Evolutionary conservation across 37 sponge, comb jelly and placozoan genomes (phyloP).

Genomic region (Haliclona indistincta): DNA sequence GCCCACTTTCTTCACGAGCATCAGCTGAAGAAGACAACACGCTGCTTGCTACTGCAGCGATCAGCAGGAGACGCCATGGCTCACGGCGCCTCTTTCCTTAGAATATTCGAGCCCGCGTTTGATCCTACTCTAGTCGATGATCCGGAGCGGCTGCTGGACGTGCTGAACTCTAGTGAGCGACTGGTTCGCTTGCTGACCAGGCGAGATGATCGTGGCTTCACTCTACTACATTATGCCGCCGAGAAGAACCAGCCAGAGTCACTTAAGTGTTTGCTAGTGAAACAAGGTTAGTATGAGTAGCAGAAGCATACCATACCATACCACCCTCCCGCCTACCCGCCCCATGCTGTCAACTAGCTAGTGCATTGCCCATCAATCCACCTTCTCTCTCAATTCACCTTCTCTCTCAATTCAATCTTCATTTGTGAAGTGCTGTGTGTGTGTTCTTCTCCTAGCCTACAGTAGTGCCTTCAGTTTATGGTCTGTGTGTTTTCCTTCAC

Average conservation of each 20-base stretch:
- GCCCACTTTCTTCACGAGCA: too few species aligned
- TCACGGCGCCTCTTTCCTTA: not conserved
- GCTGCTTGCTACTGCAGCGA: too few species aligned
- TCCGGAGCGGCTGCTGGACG: slow-evolving; percentile 42
- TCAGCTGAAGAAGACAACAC: too few species aligned
- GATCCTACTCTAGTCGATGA: slow-evolving; percentile 48
- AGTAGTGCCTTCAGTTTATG: too few species aligned
- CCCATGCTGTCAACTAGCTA: not conserved
- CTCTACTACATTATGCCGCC: slow-evolving; percentile 59
- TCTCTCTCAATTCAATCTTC: not conserved
- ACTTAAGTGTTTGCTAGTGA: slow-evolving; percentile 53
- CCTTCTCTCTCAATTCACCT: not conserved
- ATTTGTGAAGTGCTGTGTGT: not conserved
- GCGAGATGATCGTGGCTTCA: slow-evolving; percentile 51
- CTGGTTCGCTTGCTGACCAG: slow-evolving; percentile 26
- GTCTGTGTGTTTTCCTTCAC: too few species aligned
- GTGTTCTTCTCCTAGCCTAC: too few species aligned
- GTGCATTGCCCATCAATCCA: not conserved
- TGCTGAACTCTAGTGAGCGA: slow-evolving; percentile 28
- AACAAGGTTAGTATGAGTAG: slow-evolving; percentile 27
- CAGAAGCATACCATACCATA: not conserved
- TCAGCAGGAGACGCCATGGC: not conserved
- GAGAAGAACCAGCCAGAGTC: slow-evolving; percentile 59
- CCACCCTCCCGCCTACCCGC: too few species aligned
- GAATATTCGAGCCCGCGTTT: slow-evolving; percentile 10